These are phyloP conservation scores for Pterois miles DNA, from an alignment of 2,797 vertebrate species.

Conservation along the genomic window DNA sequence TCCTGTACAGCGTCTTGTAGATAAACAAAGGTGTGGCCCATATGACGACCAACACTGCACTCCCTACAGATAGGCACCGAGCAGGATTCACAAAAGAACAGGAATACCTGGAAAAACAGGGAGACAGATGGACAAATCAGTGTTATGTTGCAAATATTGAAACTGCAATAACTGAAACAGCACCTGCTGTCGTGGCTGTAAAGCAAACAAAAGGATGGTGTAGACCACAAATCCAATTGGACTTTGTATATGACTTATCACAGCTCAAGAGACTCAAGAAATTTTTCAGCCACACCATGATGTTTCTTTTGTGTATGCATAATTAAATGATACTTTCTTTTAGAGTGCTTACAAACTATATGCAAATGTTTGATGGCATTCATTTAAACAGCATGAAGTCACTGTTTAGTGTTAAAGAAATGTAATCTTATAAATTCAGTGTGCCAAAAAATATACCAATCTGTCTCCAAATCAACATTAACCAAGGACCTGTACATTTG, in stretches of 20 bases:
- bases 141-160: not conserved
- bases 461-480: not conserved
- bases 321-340: too few relatives aligned
- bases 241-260: too few relatives aligned
- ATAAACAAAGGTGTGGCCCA: conserved; percentile 78
- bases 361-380: not conserved
- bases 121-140: not conserved
- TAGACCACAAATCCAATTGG: too few relatives aligned
- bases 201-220: too few relatives aligned
- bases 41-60: conserved; percentile 89
- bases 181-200: too few relatives aligned
- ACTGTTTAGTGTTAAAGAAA: not conserved
- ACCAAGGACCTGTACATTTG: not conserved
- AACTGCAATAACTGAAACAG: not conserved
- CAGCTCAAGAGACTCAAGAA: too few relatives aligned
- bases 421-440: too few relatives aligned
- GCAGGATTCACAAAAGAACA: conserved; percentile 97
- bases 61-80: conserved; percentile 97
- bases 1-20: conserved; percentile 97
- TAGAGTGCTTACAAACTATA: not conserved
- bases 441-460: not conserved
- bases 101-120: conserved; percentile 86
- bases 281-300: too few relatives aligned
- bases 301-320: too few relatives aligned
- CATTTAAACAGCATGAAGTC: not conserved